phyloP scores from a whole-genome alignment of 2,797 vertebrate species.

The Tiaroga cobitis region DNA sequence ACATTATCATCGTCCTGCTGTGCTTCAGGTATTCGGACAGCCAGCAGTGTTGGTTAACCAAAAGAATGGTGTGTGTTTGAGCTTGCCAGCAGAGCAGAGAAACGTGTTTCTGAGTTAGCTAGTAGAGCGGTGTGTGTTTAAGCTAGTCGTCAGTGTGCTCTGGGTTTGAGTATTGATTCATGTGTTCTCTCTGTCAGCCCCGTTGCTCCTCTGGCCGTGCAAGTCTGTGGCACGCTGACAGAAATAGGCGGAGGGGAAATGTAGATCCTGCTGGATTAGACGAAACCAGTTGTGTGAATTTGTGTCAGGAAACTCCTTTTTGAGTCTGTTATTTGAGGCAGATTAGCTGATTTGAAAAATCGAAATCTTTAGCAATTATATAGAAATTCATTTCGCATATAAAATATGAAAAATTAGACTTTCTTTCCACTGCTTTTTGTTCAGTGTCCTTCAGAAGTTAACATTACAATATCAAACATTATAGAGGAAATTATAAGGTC shows the following conservation, averaged over 20 bases:
- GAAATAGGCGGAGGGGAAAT: background rate
- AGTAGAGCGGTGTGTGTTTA: conserved; percentile 3
- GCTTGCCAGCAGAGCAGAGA: background rate
- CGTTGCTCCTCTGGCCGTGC: conserved; percentile 21
- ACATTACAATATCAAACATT: conserved; percentile 11
- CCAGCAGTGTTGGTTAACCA: conserved; percentile 13
- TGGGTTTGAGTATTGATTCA: conserved; percentile 33
- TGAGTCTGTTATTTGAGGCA: background rate
- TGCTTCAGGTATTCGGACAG: conserved; percentile 14
- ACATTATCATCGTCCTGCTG: conserved; percentile 29
- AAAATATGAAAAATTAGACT: background rate
- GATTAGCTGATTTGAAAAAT: background rate
- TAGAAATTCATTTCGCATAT: background rate
- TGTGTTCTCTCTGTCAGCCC: conserved; percentile 16
- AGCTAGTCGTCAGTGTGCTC: conserved; percentile 8
- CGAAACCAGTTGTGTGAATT: background rate
- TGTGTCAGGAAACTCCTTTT: background rate
- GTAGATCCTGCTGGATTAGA: conserved; percentile 3
- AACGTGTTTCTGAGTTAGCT: conserved; percentile 16
- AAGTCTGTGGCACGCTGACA: conserved; percentile 24
- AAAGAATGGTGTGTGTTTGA: conserved; percentile 16
- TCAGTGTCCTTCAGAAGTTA: background rate
- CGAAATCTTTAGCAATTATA: background rate
- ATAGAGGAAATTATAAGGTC: conserved; percentile 30
- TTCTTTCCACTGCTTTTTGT: background rate